Percentiles rank a stretch among this genome's conserved stretches.
Evolutionary conservation across 2,113 vertebrate species (phyloP).

Genomic region (Aptenodytes patagonicus): DNA sequence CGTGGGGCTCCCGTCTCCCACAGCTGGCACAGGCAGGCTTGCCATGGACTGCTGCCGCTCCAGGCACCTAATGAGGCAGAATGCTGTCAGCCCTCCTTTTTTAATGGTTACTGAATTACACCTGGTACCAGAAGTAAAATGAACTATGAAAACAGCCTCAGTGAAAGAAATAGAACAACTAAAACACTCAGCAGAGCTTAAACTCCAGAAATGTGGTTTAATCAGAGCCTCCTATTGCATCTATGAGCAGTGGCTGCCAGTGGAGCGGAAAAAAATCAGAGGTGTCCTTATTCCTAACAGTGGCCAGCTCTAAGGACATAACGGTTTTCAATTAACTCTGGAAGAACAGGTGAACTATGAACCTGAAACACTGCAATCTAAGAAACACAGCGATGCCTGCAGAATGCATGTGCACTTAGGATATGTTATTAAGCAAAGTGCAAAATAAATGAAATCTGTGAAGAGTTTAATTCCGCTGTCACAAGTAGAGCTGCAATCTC

Average conservation of each 20-base stretch:
- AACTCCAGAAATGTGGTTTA: not conserved
- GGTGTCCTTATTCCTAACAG: not conserved
- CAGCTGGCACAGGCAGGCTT: not conserved
- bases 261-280: not conserved
- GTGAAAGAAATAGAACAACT: not conserved
- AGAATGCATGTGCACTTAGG: not conserved
- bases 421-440: not conserved
- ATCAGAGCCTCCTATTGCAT: not conserved
- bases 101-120: not conserved
- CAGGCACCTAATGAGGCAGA: constrained; percentile 12
- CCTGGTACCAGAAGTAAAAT: not conserved
- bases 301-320: not conserved
- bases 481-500: not conserved
- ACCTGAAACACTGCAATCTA: not conserved
- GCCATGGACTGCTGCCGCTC: fast-evolving
- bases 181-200: not conserved
- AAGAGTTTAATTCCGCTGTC: not conserved
- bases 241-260: not conserved
- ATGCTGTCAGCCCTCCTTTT: not conserved
- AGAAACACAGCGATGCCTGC: not conserved
- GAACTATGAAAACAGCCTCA: not conserved
- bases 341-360: not conserved
- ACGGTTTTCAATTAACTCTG: not conserved
- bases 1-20: fast-evolving
- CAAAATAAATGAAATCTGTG: not conserved